Evolutionary conservation across 2,888 invertebrate species (phyloP).

Genomic region (Campopleginae sp.): DNA sequence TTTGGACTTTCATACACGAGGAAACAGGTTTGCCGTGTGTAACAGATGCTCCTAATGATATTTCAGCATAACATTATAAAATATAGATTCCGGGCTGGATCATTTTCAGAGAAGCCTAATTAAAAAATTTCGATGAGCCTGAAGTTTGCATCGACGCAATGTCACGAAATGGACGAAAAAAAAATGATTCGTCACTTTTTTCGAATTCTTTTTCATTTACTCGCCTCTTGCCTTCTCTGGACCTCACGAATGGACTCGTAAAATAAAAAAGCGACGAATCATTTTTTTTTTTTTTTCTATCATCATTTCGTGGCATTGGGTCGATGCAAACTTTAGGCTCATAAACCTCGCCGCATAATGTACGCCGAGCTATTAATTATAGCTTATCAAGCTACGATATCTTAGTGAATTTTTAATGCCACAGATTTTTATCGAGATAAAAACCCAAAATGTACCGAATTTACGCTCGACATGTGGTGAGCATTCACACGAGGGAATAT

Average conservation of each 20-base stretch:
- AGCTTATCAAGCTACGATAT: neutral
- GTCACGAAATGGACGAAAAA: no score
- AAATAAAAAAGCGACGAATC: no score
- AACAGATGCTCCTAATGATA: slow-evolving; percentile 22
- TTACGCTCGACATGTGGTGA: neutral
- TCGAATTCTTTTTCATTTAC: no score
- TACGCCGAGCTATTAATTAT: neutral
- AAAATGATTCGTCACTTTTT: no score
- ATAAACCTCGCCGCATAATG: no score
- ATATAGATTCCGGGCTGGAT: neutral
- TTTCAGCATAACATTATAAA: neutral
- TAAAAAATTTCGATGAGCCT: slow-evolving; percentile 1
- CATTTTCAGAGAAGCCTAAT: neutral
- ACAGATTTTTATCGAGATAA: neutral
- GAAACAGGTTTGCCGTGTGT: slow-evolving; percentile 1
- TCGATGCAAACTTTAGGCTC: no score
- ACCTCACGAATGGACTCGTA: no score
- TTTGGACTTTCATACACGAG: slow-evolving; percentile 18
- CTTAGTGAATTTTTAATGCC: neutral
- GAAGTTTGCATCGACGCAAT: no score
- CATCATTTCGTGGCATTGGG: no score
- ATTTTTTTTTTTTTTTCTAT: no score
- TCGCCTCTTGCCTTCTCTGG: no score
- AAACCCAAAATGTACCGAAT: neutral
- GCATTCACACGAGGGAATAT: slow-evolving; percentile 52